Evolutionary conservation across 2,888 invertebrate species (phyloP), one percentile per base, ranked within the genome.

Genomic region (Hipparchia semele): DNA sequence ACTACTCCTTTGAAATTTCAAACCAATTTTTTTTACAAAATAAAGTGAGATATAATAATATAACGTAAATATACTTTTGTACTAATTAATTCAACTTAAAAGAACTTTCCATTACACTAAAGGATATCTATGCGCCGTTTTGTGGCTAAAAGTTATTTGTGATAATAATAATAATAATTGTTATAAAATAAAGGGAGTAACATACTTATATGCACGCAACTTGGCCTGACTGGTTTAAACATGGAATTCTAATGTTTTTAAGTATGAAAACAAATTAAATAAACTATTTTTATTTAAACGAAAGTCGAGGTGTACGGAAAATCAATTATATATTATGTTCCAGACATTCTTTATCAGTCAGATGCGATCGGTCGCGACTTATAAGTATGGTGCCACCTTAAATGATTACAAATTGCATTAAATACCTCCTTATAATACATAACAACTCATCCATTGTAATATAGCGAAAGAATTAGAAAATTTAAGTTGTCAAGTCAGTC

Each of bases 51-150:
- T 70, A 3, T 33, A 23, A 76, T 75, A 80, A 80, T 80, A 79
- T 81, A 81, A 80, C 66, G 75, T 77, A 79, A 79, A 78, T 79
- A 81, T 83, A 83, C 80, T 83, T 92, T 92, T 92, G 92, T 92
- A 92, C 92, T 91, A 90, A 89, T 83, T 82, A 82, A 87, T 85
- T 86, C 79, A 89, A 90, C 87, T 84, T 87, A 90, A 84, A 80
- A 82, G 81, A 83, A 71, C 62, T 71, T 39, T 70, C 49, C 45
- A 58, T 64, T 58, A 66, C 59, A 71, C 68, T 8, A 75, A 71
- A 75, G 23, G 61, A 66, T 61, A 75, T 67, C 58, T 69, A 72
- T 59, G 65, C 59, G 74, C 74, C 59, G 45, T 67, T 45, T 59
- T 60, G 66, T 13, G 68, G 70, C 70, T 70, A 72, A 69, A 71